Evolutionary conservation across 2,888 invertebrate species (phyloP).

Genomic region (Drosophila melanosoma): DNA sequence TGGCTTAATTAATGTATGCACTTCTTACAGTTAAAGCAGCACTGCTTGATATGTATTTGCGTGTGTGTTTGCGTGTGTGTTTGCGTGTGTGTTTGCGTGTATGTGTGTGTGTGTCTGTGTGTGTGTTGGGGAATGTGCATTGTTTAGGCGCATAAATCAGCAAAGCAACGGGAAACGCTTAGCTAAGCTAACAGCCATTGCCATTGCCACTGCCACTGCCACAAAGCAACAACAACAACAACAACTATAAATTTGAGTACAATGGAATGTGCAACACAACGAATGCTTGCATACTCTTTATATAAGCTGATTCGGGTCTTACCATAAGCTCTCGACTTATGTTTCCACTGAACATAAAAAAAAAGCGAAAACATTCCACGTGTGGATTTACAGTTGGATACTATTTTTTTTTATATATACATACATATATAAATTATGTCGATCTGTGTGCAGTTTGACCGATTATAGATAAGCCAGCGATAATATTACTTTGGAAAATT

Average conservation of each 20-base stretch:
- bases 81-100: not conserved
- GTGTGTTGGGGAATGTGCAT: constrained; percentile 1
- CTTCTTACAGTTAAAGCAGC: constrained; percentile 70
- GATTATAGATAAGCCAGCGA: not conserved
- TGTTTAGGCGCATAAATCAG: constrained; percentile 65
- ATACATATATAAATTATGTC: no score
- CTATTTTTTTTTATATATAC: not conserved
- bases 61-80: not conserved
- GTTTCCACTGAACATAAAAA: not conserved
- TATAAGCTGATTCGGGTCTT: not conserved
- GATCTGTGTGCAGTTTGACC: no score
- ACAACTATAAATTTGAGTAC: constrained; percentile 46
- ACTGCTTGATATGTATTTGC: constrained; percentile 31
- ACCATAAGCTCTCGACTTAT: not conserved
- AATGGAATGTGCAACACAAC: constrained; percentile 13
- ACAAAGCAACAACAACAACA: constrained; percentile 46
- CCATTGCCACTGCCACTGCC: constrained; percentile 25
- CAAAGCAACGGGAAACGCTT: constrained; percentile 72
- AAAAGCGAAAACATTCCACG: not conserved
- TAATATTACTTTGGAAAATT: not conserved
- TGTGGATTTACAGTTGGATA: not conserved
- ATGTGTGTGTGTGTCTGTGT: constrained; percentile 12
- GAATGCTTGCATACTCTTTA: constrained; percentile 29
- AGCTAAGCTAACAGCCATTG: constrained; percentile 64
- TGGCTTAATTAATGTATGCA: constrained; percentile 71